Percentiles rank a stretch among this genome's conserved stretches.
Evolutionary conservation across 2,797 vertebrate species (phyloP).

Genomic region (Pelobates cultripes): DNA sequence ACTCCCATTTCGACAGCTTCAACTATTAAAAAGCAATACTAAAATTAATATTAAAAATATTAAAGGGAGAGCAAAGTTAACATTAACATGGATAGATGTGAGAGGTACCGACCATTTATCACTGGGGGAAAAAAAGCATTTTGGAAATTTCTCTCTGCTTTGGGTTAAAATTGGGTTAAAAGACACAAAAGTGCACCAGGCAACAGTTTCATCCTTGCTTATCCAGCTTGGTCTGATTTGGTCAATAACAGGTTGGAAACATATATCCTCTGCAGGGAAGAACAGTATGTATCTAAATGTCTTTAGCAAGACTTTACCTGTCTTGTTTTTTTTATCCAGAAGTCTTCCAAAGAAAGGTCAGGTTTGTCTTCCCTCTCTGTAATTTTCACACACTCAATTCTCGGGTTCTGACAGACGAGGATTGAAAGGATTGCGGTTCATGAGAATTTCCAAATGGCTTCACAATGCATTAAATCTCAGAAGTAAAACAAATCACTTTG

Average conservation of each 20-base stretch:
- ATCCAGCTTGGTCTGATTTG: background rate
- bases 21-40: too few species aligned
- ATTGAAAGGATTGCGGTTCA: background rate
- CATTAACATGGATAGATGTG: too few species aligned
- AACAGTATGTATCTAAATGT: background rate
- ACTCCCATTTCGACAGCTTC: too few species aligned
- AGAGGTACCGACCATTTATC: too few species aligned
- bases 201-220: background rate
- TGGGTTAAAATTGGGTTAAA: background rate
- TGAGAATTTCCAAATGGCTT: conserved; percentile 5
- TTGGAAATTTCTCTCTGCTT: too few species aligned
- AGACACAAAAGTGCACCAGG: background rate
- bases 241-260: background rate
- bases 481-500: background rate
- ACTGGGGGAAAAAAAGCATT: too few species aligned
- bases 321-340: background rate
- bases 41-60: too few species aligned
- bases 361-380: background rate
- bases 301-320: background rate
- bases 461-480: background rate
- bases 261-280: background rate
- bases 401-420: conserved; percentile 14
- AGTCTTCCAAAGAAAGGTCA: background rate
- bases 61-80: too few species aligned
- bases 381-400: background rate